Base-by-base conservation (phyloP, 1,140 invertebrate species). In the Gerris buenoi region DNA sequence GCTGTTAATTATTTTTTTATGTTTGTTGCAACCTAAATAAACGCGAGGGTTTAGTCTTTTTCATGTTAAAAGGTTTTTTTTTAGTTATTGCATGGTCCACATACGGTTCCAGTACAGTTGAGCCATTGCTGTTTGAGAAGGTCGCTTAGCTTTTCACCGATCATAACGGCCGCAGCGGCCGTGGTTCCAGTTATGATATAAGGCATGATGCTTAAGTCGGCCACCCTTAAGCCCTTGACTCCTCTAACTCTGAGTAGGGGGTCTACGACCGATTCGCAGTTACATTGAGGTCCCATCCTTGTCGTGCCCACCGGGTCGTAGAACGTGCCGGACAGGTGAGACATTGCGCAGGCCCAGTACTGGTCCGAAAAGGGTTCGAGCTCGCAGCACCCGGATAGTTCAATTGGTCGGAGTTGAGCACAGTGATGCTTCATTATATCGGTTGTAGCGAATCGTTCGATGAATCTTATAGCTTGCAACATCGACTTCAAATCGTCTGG, bases 161-260 rank as follows among this genome's bases (percentile, higher is more conserved):
- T 87, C 83, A 88, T 89, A 29, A 90, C 86, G 0, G 82, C 83
- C 0, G 88, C 82, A 1, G 88, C 88, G 73, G 89, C 88, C 0
- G 88, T 90, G 68, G 90, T 89, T 1, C 85, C 88, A 14, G 81
- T 82, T 0, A 86, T 79, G 62, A 90, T 83, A 3, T 76, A 77
- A 0, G 90, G 90, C 85, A 92, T 90, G 10, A 92, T 83, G 68
- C 86, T 89, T 25, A 86, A 88, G 77, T 93, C 89, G 1, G 86
- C 82, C 0, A 93, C 87, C 69, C 90, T 80, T 10, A 92, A 71
- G n/a, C 83, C 82, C 22, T 76, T 73, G 0, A 88, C 77, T 0
- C 86, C 85, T 72, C 84, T 79, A 0, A 91, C 86, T 33, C 81
- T 79, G 0, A 94, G 77, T 56, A 84, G 73, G 0, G 83, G 76